Evolutionary conservation across 2,113 vertebrate species (phyloP).

Genomic region (Dipodomys spectabilis): DNA sequence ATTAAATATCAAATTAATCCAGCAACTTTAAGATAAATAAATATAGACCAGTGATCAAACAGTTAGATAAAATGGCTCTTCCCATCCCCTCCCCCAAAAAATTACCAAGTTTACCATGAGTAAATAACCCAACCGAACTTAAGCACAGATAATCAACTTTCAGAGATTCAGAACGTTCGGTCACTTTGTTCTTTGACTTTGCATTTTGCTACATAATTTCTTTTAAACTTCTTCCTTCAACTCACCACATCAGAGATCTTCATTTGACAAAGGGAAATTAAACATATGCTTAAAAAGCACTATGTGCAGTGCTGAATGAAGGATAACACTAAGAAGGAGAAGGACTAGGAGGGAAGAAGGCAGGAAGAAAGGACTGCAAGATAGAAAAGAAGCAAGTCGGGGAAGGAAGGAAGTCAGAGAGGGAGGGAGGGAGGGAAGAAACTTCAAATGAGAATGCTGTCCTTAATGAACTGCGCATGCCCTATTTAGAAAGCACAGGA

Average conservation of each 20-base stretch:
- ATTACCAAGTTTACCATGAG: neutral
- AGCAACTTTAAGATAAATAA: constrained; percentile 36
- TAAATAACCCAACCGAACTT: neutral
- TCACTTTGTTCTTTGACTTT: neutral
- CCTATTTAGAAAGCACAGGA: constrained; percentile 35
- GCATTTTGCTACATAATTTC: too few species aligned
- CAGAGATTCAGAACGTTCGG: neutral
- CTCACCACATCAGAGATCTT: constrained; percentile 61
- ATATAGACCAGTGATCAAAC: neutral
- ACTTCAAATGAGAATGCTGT: neutral
- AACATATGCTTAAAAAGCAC: neutral
- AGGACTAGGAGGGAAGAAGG: too few species aligned
- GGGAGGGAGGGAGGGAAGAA: neutral
- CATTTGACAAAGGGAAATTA: constrained; percentile 68
- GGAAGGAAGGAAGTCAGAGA: neutral
- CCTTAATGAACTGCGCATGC: neutral
- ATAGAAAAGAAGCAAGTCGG: accelerated
- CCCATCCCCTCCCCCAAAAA: too few species aligned
- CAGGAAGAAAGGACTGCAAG: too few species aligned
- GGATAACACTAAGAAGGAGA: neutral
- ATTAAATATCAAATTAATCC: constrained; percentile 53
- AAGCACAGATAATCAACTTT: neutral
- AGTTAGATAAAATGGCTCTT: constrained; percentile 31
- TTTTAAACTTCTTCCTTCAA: neutral
- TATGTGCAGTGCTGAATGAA: neutral